Evolutionary conservation across 1,140 invertebrate genomes (phyloP).

Genomic region (Doryteuthis pealeii): DNA sequence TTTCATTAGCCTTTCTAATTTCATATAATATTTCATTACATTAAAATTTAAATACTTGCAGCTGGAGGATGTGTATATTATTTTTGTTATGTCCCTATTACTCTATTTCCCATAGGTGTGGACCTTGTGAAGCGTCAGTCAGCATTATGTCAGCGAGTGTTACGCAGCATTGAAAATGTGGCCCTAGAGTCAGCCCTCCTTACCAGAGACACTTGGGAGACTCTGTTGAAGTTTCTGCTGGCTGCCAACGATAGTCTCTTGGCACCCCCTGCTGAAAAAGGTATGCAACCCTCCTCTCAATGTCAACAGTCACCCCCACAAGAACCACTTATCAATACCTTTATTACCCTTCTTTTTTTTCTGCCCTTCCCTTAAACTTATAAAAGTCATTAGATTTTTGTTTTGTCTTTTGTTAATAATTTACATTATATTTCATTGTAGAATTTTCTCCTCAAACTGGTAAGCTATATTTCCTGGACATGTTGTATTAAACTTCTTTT

Average conservation of each 20-base stretch:
- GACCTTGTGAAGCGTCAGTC: constrained; percentile 78
- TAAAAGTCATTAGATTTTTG: too few relatives aligned
- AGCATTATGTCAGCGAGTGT: constrained; percentile 89
- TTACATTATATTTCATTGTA: too few relatives aligned
- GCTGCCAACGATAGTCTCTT: constrained; percentile 90
- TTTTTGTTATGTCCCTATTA: too few relatives aligned
- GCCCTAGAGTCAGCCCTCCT: constrained; percentile 77
- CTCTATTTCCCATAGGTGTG: constrained; percentile 27
- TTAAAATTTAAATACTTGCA: too few relatives aligned
- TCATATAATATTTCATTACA: too few relatives aligned
- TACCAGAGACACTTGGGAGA: constrained; percentile 87
- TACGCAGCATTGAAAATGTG: constrained; percentile 83
- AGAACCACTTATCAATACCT: background rate
- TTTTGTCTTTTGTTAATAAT: too few relatives aligned
- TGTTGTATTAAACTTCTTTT: too few relatives aligned
- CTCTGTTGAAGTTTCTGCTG: constrained; percentile 84
- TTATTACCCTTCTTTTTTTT: constrained; percentile 12
- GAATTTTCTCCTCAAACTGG: too few relatives aligned
- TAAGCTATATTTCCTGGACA: too few relatives aligned
- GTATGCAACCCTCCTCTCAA: constrained; percentile 58
- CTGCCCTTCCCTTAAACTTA: too few relatives aligned
- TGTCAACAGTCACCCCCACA: background rate
- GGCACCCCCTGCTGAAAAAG: constrained; percentile 85
- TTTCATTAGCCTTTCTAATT: too few relatives aligned
- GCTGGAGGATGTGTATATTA: too few relatives aligned